Percentiles rank a stretch among this genome's conserved stretches.
Evolutionary conservation across 2,113 vertebrate genomes (phyloP).

Genomic region (Apeltes quadracus): DNA sequence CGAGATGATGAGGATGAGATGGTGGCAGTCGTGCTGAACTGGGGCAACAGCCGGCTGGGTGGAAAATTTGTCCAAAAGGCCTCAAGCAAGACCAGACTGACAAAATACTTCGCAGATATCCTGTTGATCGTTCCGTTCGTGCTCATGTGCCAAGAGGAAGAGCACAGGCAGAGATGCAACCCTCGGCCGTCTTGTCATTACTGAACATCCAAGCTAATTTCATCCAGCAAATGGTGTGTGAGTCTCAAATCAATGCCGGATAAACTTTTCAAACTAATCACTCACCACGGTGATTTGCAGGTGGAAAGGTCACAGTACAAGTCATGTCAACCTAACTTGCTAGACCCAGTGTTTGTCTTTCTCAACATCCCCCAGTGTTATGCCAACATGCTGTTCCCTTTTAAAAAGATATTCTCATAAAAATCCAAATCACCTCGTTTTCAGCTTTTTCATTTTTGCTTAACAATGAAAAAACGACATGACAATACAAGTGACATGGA

Average conservation of each 20-base stretch:
- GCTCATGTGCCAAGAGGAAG: neutral
- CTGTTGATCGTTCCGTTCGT: neutral
- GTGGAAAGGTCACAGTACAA: slow-evolving; percentile 26
- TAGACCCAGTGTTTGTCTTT: slow-evolving; percentile 30
- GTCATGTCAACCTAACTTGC: slow-evolving; percentile 1
- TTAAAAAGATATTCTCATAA: slow-evolving; percentile 19
- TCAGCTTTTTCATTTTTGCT: neutral
- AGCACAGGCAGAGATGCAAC: neutral
- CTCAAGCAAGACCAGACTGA: neutral
- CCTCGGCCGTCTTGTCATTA: neutral
- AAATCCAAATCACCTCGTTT: neutral
- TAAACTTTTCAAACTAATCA: neutral
- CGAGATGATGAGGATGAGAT: slow-evolving; percentile 20
- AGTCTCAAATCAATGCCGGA: neutral
- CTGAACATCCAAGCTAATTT: neutral
- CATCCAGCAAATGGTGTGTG: neutral
- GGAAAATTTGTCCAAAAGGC: slow-evolving; percentile 60
- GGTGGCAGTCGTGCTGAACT: slow-evolving; percentile 38
- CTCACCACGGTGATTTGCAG: neutral
- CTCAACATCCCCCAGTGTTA: slow-evolving; percentile 36
- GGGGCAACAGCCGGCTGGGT: slow-evolving; percentile 37
- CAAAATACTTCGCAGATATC: neutral
- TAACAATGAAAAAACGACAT: neutral
- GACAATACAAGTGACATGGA: neutral
- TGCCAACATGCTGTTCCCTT: slow-evolving; percentile 25